Base-by-base conservation (phyloP, 2,888 invertebrate species). In the Psylliodes chrysocephalus region DNA sequence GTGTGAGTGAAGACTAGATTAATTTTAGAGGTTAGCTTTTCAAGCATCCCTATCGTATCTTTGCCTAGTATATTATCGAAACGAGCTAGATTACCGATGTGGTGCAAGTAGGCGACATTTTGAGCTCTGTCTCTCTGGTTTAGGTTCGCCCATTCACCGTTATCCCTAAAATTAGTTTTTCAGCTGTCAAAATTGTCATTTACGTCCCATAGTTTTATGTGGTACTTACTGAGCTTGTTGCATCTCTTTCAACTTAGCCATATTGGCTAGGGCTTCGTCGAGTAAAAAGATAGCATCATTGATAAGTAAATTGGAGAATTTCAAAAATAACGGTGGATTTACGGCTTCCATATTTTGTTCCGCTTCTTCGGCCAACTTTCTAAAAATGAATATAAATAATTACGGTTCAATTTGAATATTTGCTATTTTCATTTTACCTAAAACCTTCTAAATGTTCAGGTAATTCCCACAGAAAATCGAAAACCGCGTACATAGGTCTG, bases 211-310 rank as follows among this genome's bases (percentile, higher is more conserved):
- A 12, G 1, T 52, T 15, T 17, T 1, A 47, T 6, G 14, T 6
- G 42, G 17, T 52, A 73, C 83, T 75, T 82, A 91, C 90, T 89
- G 89, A 5, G 90, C 89, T 69, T 89, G 85, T 80, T 95, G 91
- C 83, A 95, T 85, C 69, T 92, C 92, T 60, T 91, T 89, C 63
- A 97, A 88, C 80, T 95, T 93, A 53, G 93, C 90, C 91, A 97
- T 93, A 79, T 94, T 94, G 2, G 91, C 87, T 10, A 95, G 85
- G 0, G 96, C 95, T 79, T 98, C 97, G 79, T 97, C 96, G 68
- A 99, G 82, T 10, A 99, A 85, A 80, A 94, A 98, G 30, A 97
- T 96, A 57, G 97, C 96, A 84, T 99, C 98, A 79, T 99, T 99
- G 81, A 98, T 96, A 12, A 99, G 85, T 68, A 99, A 86, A 85